Percentiles rank a stretch among this genome's conserved stretches.
Conservation (phyloP, 2,888 invertebrate species). For the Eupeodes latifasciatus region DNA sequence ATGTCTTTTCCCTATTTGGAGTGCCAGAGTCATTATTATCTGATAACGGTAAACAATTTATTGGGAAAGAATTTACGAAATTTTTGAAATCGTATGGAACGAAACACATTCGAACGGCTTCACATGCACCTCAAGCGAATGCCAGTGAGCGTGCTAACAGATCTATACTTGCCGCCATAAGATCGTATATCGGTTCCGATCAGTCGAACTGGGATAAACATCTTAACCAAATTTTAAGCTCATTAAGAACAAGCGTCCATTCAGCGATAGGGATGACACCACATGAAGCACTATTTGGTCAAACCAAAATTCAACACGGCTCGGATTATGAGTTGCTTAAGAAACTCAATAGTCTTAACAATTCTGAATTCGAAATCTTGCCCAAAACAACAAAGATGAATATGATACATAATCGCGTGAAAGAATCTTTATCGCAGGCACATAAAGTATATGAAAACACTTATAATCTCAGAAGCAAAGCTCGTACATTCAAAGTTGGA, state of each 20-base stretch:
- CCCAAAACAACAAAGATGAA: background rate
- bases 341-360: conserved; percentile 14
- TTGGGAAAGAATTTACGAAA: conserved; percentile 1
- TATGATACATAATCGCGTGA: background rate
- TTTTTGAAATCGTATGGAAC: conserved; percentile 1
- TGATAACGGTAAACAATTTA: conserved; percentile 5
- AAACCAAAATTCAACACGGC: conserved; percentile 6
- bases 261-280: conserved; percentile 2
- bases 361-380: conserved; percentile 2
- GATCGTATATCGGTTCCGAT: conserved; percentile 2
- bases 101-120: conserved; percentile 6
- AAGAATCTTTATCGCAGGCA: conserved; percentile 5
- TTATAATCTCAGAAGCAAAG: background rate
- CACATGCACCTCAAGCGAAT: conserved; percentile 5
- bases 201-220: conserved; percentile 6
- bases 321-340: background rate
- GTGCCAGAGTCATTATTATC: background rate
- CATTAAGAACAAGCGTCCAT: conserved; percentile 6
- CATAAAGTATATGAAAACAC: conserved; percentile 12
- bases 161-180: background rate
- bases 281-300: conserved; percentile 3
- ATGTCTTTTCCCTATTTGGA: background rate
- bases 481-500: background rate
- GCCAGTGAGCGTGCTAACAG: conserved; percentile 7
- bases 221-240: conserved; percentile 4